Evolutionary conservation across 1,140 invertebrate species (phyloP).

Genomic region (Drosophila simulans): DNA sequence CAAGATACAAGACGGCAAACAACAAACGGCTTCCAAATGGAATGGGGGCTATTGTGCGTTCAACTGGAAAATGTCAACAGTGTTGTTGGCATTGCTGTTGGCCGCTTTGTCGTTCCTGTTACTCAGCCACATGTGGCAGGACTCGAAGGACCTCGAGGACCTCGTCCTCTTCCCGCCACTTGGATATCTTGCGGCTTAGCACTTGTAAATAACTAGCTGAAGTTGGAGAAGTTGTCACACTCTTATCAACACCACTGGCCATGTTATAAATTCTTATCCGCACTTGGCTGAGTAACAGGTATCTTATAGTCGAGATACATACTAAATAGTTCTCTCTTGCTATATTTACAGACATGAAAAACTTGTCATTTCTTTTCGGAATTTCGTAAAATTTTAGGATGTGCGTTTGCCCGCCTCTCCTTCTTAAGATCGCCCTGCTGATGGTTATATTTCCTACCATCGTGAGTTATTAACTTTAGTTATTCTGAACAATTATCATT

Average conservation of each 20-base stretch:
- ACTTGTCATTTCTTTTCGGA: not conserved
- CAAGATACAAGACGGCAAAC: conserved; percentile 27
- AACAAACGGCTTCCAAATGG: conserved; percentile 17
- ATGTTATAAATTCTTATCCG: conserved; percentile 2
- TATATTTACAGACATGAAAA: not conserved
- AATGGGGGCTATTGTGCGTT: conserved; percentile 63
- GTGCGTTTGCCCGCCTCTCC: conserved; percentile 18
- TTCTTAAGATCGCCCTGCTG: conserved; percentile 4
- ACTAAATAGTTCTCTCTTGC: too few species aligned
- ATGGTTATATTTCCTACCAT: not conserved
- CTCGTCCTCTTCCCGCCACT: conserved; percentile 31
- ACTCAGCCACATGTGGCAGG: conserved; percentile 51
- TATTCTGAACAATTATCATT: too few species aligned
- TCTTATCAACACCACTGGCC: conserved; percentile 11
- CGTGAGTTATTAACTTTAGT: conserved; percentile 26
- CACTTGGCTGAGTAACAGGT: not conserved
- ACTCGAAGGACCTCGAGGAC: conserved; percentile 5
- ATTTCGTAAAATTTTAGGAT: conserved; percentile 13
- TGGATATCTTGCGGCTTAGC: conserved; percentile 53
- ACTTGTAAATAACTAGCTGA: conserved; percentile 59
- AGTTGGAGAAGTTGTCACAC: conserved; percentile 56
- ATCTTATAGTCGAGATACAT: too few species aligned
- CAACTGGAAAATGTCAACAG: conserved; percentile 79
- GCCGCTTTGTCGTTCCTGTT: conserved; percentile 34
- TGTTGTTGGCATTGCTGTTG: conserved; percentile 67